Evolutionary conservation across 2,888 invertebrate genomes (phyloP).

Genomic region (Platycheirus rosarum): DNA sequence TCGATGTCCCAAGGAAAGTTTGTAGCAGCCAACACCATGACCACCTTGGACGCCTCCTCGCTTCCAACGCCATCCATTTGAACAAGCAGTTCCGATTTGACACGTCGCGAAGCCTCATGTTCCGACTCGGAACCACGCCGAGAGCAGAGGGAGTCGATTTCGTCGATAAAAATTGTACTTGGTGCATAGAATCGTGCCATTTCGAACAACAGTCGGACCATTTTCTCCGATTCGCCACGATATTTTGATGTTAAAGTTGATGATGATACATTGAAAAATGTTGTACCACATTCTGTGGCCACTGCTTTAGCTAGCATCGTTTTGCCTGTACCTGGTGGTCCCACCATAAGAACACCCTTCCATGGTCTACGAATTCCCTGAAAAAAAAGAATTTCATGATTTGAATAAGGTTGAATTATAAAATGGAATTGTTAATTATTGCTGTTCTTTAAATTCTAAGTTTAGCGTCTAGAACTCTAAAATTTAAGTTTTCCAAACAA

Average conservation of each 20-base stretch:
- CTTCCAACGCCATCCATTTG: slow-evolving; percentile 98
- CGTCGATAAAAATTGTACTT: slow-evolving; percentile 99
- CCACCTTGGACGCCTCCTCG: slow-evolving; percentile 86
- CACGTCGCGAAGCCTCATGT: slow-evolving; percentile 97
- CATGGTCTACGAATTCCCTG: slow-evolving; percentile 97
- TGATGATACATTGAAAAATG: slow-evolving; percentile 98
- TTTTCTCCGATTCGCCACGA: slow-evolving; percentile 99
- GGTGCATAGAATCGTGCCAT: slow-evolving; percentile 99
- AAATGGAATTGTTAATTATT: no score
- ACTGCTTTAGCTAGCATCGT: slow-evolving; percentile 99
- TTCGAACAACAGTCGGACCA: slow-evolving; percentile 97
- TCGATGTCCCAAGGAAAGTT: slow-evolving; percentile 99
- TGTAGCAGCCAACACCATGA: slow-evolving; percentile 99
- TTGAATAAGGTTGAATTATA: no score
- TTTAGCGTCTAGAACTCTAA: no score
- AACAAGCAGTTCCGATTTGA: slow-evolving; percentile 98
- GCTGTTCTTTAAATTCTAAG: no score
- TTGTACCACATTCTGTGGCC: slow-evolving; percentile 98
- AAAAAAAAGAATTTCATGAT: slow-evolving; percentile 58
- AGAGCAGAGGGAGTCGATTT: slow-evolving; percentile 98
- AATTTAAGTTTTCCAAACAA: no score
- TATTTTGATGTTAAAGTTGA: slow-evolving; percentile 99
- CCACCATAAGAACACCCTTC: slow-evolving; percentile 98
- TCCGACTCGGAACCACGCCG: slow-evolving; percentile 97
- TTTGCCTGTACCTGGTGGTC: slow-evolving; percentile 95